Evolutionary conservation across 2,113 vertebrate species (phyloP), one percentile per base, ranked within the genome.

Genomic region (Zosterops borbonicus): DNA sequence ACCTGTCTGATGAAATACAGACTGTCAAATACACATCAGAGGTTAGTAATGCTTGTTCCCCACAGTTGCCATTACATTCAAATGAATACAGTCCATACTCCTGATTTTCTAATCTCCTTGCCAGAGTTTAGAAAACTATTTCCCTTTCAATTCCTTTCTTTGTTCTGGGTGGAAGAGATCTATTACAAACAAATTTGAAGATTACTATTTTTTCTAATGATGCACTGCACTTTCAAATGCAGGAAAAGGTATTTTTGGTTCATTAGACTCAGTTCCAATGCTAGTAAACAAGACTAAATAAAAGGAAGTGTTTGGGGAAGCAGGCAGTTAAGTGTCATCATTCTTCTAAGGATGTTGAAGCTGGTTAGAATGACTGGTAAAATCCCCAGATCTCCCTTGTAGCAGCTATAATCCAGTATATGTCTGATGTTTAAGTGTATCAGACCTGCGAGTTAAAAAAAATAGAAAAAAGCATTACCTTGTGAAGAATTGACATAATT

Each of bases 221-320:
- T 77, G 94, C 83, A 41, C 35, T 94, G 42, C 5, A 31, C 25
- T 70, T 94, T 68, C 76, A 83, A 96, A 46, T 91, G 44, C 63
- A 89, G 81, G 60, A 93, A 87, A 93, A 96, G 39, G 22, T 78
- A 52, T 82, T 95, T 95, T 96, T 76, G 29, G 50, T 94, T 96
- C 87, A 87, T 96, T 95, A 93, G 77, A 49, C n/a, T 93, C 74
- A 39, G 60, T 74, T 92, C 35, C 67, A 59, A 49, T 42, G 46
- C 69, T 89, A 92, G 92, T 96, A 97, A 97, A 96, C 63, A 95
- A 95, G 39, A 75, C 75, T 92, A 94, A 96, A 69, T 77, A 19
- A 90, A 83, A 70, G 53, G 42, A 91, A 35, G 42, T 67, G 63
- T 86, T 87, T 94, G 95, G 71, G 56, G 56, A 93, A 93, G 84